Conservation (phyloP, 1,140 invertebrate genomes). For the Cydia pomonella region DNA sequence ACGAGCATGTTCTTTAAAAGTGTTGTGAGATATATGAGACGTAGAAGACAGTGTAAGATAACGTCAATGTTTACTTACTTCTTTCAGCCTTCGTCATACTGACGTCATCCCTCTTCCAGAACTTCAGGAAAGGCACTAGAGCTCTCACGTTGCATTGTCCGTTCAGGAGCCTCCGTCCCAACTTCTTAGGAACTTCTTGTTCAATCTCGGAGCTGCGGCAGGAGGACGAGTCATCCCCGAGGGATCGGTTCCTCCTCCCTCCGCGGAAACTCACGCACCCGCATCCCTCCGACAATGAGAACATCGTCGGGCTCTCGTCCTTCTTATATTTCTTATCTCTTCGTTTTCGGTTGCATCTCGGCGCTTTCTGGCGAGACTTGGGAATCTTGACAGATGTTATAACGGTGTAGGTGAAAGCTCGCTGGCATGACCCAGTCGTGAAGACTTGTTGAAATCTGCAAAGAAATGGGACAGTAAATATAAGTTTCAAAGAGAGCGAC, state of each 20-base stretch:
- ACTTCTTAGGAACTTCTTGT: conserved; percentile 70
- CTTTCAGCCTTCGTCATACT: conserved; percentile 86
- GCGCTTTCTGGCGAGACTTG: conserved; percentile 65
- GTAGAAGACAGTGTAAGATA: conserved; percentile 31
- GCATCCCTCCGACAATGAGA: conserved; percentile 72
- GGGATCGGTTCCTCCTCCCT: conserved; percentile 67
- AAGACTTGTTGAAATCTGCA: conserved; percentile 49
- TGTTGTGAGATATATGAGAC: conserved; percentile 23
- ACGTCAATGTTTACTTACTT: conserved; percentile 81
- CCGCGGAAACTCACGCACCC: conserved; percentile 76
- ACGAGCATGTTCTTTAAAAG: too few species aligned
- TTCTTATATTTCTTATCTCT: conserved; percentile 76
- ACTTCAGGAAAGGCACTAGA: conserved; percentile 80
- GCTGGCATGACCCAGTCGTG: conserved; percentile 43
- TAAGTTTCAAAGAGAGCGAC: conserved; percentile 12
- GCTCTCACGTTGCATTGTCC: conserved; percentile 74
- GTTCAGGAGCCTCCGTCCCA: conserved; percentile 61
- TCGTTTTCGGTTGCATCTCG: conserved; percentile 75
- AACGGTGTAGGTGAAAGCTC: conserved; percentile 3
- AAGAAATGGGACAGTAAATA: conserved; percentile 43
- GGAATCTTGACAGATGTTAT: conserved; percentile 62
- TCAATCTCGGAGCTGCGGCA: conserved; percentile 83
- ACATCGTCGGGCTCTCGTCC: conserved; percentile 75
- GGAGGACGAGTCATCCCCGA: conserved; percentile 81
- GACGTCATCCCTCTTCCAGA: conserved; percentile 82